Evolutionary conservation across 1,140 invertebrate species (phyloP).

Genomic region (Philaenus spumarius): DNA sequence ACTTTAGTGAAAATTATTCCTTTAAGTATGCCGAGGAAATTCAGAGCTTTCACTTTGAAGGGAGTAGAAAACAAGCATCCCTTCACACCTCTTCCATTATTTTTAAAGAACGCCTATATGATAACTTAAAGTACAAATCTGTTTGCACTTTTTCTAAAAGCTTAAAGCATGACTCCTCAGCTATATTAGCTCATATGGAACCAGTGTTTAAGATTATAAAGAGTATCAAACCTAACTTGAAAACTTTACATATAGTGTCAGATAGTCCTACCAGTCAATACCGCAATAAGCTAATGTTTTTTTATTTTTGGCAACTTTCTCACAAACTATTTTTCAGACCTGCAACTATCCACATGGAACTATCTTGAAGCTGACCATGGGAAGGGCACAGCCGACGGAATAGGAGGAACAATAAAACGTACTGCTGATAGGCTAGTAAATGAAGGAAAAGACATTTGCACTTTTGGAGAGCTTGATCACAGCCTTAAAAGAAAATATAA

Average conservation of each 20-base stretch:
- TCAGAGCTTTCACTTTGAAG: too few species aligned
- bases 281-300: slow-evolving; percentile 22
- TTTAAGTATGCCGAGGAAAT: too few species aligned
- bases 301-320: neutral
- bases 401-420: slow-evolving; percentile 40
- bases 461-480: neutral
- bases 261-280: slow-evolving; percentile 19
- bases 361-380: slow-evolving; percentile 34
- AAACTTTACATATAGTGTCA: slow-evolving; percentile 10
- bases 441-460: slow-evolving; percentile 24
- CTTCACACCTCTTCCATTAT: slow-evolving; percentile 36
- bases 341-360: slow-evolving; percentile 31
- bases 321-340: neutral
- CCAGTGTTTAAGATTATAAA: slow-evolving; percentile 24
- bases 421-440: slow-evolving; percentile 29
- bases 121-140: slow-evolving; percentile 24
- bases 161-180: slow-evolving; percentile 34
- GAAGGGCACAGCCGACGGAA: slow-evolving; percentile 35
- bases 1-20: too few species aligned
- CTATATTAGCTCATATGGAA: slow-evolving; percentile 36
- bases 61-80: slow-evolving; percentile 30
- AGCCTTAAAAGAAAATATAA: neutral
- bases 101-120: slow-evolving; percentile 6
- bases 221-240: neutral
- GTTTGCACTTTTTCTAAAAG: slow-evolving; percentile 37